Evolutionary conservation across 2,797 vertebrate species (phyloP), one percentile per base, ranked within the genome.

Genomic region (Melanotaenia parkinsoni): DNA sequence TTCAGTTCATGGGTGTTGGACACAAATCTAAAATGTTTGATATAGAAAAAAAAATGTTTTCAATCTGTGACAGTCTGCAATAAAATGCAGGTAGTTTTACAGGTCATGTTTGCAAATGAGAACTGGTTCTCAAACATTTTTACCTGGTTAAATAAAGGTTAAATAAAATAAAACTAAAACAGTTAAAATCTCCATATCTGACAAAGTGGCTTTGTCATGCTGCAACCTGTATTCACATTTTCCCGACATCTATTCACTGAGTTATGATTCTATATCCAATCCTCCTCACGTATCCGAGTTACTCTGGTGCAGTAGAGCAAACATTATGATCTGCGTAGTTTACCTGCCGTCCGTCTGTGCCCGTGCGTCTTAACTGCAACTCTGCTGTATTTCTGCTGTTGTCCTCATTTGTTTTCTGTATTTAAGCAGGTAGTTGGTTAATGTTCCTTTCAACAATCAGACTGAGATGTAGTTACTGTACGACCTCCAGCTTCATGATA

Each of bases 291-390:
- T 93, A 83, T 85, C 70, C 74, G 68, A 80, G 74, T 83, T 83
- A 80, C 85, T 51, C 53, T 87, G 84, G 91, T 93, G 88, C 88
- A 70, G 85, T 90, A 92, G 80, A 91, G 79, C 83, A 88, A 80
- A 85, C 68, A 64, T 85, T 81, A 88, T 93, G 88, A 79, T 83
- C 72, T 40, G 70, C 81, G 78, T 92, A 86, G 83, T 91, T 88
- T 81, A 89, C 78, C 85, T 86, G 88, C 88, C 80, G 91, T 94
- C 81, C 77, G 86, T 69, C 86, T 79, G 76, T 81, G 79, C 82
- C 79, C 77, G 73, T 79, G 76, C 82, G 80, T 89, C 86, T 80
- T 80, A 73, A 77, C 75, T 91, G 88, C 91, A 82, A 72, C 83
- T 87, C 81, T 67, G 61, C 85, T 87, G 33, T 78, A 71, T 74